Percentiles rank a stretch among this genome's conserved stretches.
Evolutionary conservation across 1,140 invertebrate species (phyloP).

Genomic region (Hesperophylax magnus): DNA sequence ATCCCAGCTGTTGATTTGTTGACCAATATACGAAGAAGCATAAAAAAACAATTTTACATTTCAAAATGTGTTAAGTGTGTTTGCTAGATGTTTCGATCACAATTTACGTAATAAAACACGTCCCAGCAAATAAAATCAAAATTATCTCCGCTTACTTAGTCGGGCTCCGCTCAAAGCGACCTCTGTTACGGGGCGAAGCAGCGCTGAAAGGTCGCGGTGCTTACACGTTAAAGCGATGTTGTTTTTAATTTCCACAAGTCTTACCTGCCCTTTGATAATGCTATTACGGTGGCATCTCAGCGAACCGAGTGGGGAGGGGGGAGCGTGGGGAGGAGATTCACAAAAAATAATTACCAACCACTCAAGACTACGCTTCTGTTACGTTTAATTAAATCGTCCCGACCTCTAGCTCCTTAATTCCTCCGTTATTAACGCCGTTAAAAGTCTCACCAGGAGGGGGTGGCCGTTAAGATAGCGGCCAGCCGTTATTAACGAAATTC

Average conservation of each 20-base stretch:
- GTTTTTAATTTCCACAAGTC: constrained; percentile 47
- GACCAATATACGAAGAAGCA: too few relatives aligned
- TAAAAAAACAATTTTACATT: too few relatives aligned
- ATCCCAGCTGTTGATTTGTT: too few relatives aligned
- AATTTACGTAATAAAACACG: too few relatives aligned
- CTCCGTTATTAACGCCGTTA: constrained; percentile 40
- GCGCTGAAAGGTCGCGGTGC: not conserved
- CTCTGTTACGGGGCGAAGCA: too few relatives aligned
- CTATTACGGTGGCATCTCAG: constrained; percentile 25
- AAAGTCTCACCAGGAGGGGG: constrained; percentile 24
- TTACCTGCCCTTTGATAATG: constrained; percentile 43
- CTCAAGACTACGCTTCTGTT: constrained; percentile 29
- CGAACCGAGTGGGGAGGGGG: not conserved
- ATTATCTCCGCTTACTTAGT: too few relatives aligned
- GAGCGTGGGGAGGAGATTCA: not conserved
- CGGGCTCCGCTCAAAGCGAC: too few relatives aligned
- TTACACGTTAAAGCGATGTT: not conserved
- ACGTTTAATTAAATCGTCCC: constrained; percentile 48
- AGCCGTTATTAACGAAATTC: constrained; percentile 17
- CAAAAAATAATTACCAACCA: constrained; percentile 48
- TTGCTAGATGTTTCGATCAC: too few relatives aligned
- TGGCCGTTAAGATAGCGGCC: constrained; percentile 44
- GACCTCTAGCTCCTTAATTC: constrained; percentile 16
- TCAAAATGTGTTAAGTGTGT: too few relatives aligned
- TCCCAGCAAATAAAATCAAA: too few relatives aligned